Conservation (phyloP, 1,140 invertebrate genomes). For the Rhizoglyphus robini region DNA sequence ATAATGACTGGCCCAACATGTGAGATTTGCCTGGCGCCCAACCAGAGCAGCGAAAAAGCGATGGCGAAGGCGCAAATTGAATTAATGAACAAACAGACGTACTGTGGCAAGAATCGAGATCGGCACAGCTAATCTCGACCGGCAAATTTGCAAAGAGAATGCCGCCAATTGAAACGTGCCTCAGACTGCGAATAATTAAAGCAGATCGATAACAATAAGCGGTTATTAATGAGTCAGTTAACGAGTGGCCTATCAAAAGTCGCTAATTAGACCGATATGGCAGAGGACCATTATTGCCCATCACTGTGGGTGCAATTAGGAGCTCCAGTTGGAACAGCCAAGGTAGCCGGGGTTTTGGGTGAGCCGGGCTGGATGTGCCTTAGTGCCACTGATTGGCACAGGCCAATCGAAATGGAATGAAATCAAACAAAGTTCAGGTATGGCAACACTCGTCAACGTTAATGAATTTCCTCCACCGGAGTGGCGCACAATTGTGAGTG, state of each 20-base stretch:
- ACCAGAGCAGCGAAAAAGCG: too few species aligned
- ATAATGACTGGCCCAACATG: too few species aligned
- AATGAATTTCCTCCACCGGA: background rate
- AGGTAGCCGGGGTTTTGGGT: background rate
- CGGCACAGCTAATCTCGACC: background rate
- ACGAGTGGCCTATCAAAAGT: background rate
- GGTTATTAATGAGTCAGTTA: constrained; percentile 13
- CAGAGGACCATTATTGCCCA: too few species aligned
- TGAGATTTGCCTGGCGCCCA: too few species aligned
- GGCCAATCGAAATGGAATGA: background rate
- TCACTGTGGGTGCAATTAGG: background rate
- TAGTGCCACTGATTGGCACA: background rate
- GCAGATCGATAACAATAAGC: constrained; percentile 6
- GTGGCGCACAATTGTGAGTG: background rate
- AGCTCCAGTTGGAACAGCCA: too few species aligned
- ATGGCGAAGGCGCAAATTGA: constrained; percentile 4
- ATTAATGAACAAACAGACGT: constrained; percentile 7
- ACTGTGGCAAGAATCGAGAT: background rate
- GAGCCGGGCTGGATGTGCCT: background rate
- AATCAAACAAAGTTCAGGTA: background rate
- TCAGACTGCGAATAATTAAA: constrained; percentile 5
- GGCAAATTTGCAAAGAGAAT: too few species aligned
- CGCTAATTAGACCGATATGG: constrained; percentile 7
- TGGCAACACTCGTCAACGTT: background rate
- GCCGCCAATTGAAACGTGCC: background rate